phyloP scores from a whole-genome alignment of 2,113 vertebrate genomes.

The Chaenogobius annularis region DNA sequence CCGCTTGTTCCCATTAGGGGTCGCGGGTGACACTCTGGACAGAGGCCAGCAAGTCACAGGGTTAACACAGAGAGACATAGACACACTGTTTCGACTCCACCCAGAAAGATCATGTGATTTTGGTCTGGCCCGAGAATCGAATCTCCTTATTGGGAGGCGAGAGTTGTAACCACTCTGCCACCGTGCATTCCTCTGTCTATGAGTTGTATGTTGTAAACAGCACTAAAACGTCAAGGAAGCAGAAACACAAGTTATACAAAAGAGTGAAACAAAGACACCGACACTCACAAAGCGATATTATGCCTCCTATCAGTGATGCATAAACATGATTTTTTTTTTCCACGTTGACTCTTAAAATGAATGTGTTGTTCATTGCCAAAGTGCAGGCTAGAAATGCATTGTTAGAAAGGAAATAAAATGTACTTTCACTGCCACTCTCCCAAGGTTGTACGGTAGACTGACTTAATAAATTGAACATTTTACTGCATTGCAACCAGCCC shows the following conservation, averaged over 20 bases:
- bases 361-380: slow-evolving; percentile 45
- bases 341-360: slow-evolving; percentile 56
- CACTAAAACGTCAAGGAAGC: slow-evolving; percentile 34
- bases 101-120: too few species aligned
- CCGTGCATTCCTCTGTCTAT: neutral
- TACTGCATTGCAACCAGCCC: slow-evolving; percentile 8
- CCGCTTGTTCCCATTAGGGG: too few species aligned
- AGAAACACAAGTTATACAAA: slow-evolving; percentile 44
- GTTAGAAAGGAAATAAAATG: slow-evolving; percentile 26
- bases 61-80: too few species aligned
- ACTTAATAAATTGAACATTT: slow-evolving; percentile 8
- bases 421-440: slow-evolving; percentile 6
- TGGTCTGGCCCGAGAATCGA: too few species aligned
- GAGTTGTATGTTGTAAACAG: slow-evolving; percentile 42
- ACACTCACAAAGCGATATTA: slow-evolving; percentile 38
- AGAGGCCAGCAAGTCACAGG: too few species aligned
- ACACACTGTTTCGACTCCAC: too few species aligned
- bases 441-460: slow-evolving; percentile 16
- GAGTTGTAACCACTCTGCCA: too few species aligned
- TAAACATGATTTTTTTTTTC: slow-evolving; percentile 49
- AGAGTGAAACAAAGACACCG: slow-evolving; percentile 61
- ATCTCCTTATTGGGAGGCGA: too few species aligned
- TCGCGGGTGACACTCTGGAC: too few species aligned
- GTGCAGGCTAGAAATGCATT: slow-evolving; percentile 43
- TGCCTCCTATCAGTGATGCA: slow-evolving; percentile 20